A percentile compares a stretch with the other conserved stretches of the same genome.
Evolutionary conservation across 2,888 invertebrate species (phyloP).

Genomic region (Phlogophora meticulosa): DNA sequence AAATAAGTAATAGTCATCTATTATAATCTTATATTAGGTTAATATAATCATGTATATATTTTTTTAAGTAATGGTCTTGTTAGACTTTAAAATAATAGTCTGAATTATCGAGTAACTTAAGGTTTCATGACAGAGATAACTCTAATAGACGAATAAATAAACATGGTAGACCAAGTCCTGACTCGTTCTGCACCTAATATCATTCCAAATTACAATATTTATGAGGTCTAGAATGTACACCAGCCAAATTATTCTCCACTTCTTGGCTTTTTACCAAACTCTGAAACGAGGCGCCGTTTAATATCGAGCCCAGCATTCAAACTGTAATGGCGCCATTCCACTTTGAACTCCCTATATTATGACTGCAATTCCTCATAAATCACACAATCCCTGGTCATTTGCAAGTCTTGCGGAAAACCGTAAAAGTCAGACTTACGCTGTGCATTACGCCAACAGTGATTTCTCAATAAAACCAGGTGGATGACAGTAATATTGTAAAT

Average conservation of each 20-base stretch:
- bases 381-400: constrained; percentile 20
- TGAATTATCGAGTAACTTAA: not conserved
- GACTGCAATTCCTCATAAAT: constrained; percentile 9
- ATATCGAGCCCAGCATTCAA: constrained; percentile 16
- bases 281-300: constrained; percentile 20
- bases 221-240: constrained; percentile 13
- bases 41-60: too few species aligned
- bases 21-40: too few species aligned
- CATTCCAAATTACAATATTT: constrained; percentile 13
- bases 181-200: not conserved
- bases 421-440: constrained; percentile 50
- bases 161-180: not conserved
- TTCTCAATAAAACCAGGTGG: constrained; percentile 53
- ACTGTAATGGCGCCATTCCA: constrained; percentile 4
- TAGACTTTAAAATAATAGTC: too few species aligned
- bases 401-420: constrained; percentile 39
- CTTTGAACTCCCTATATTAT: constrained; percentile 3
- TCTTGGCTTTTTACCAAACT: constrained; percentile 43
- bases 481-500: constrained; percentile 52
- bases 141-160: not conserved
- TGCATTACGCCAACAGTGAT: constrained; percentile 35
- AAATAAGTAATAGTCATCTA: too few species aligned
- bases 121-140: not conserved
- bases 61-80: too few species aligned
- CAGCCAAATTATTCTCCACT: constrained; percentile 25